Conservation (phyloP, 2,113 vertebrate genomes). For the Dicentrarchus labrax region DNA sequence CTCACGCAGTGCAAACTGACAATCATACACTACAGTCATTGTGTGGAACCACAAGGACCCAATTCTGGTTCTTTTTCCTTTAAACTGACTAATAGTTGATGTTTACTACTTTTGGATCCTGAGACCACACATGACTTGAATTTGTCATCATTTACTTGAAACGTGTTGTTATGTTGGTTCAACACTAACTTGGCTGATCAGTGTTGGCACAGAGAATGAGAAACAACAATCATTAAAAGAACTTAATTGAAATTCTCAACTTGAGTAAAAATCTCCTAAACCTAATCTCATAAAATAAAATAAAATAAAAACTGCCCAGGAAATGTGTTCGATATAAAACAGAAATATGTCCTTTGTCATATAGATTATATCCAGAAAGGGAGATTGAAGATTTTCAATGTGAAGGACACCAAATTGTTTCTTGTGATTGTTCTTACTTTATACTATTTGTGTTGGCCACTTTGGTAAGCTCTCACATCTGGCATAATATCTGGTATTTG, state of each 20-base stretch:
- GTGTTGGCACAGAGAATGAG: neutral
- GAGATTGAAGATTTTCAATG: neutral
- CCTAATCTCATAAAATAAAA: neutral
- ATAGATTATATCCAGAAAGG: neutral
- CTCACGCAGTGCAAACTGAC: conserved; percentile 15
- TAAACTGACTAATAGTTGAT: neutral
- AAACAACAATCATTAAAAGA: neutral
- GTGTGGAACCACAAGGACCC: neutral
- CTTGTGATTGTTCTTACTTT: neutral
- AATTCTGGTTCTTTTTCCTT: neutral
- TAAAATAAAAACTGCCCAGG: neutral
- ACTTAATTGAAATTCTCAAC: neutral
- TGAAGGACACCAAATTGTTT: neutral
- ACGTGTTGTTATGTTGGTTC: neutral
- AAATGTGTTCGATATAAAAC: neutral
- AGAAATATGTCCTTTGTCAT: neutral
- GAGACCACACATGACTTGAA: neutral
- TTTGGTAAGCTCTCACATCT: conserved; percentile 32
- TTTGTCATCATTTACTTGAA: neutral
- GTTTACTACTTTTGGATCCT: neutral
- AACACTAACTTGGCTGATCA: neutral
- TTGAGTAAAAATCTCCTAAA: neutral
- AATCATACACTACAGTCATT: neutral
- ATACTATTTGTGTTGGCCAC: neutral
- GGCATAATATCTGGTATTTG: conserved; percentile 44